phyloP scores from a whole-genome alignment of 2,888 invertebrate species.

The Rotaria macrura region DNA sequence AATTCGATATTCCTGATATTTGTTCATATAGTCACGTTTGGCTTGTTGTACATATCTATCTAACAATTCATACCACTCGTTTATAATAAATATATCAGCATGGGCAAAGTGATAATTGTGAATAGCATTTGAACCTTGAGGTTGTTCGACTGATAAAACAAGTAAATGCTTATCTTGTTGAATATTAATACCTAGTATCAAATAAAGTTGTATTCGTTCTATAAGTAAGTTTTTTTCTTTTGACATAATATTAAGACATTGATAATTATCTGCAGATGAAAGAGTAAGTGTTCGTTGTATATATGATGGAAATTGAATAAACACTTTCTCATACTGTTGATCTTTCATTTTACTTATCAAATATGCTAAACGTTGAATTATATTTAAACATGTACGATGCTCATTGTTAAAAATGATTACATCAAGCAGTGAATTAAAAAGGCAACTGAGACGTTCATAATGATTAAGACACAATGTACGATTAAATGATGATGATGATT shows the following conservation, averaged over 20 bases:
- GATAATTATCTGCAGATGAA: neutral
- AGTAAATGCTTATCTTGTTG: constrained; percentile 13
- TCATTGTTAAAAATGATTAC: neutral
- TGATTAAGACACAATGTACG: neutral
- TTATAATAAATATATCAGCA: constrained; percentile 8
- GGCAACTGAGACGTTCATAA: constrained; percentile 13
- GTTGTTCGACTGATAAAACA: constrained; percentile 4
- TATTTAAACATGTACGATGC: neutral
- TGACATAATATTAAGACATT: neutral
- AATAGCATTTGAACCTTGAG: neutral
- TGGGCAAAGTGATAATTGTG: neutral
- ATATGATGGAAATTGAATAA: neutral
- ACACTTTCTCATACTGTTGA: neutral
- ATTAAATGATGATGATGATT: neutral
- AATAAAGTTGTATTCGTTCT: neutral
- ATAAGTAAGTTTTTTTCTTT: neutral
- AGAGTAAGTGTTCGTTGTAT: neutral
- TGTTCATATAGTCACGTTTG: neutral
- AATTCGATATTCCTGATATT: neutral
- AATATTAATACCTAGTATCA: neutral
- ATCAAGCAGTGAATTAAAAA: neutral
- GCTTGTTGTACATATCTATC: neutral
- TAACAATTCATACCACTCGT: neutral
- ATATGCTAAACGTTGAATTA: neutral
- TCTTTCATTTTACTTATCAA: neutral